Evolutionary conservation across 2,888 invertebrate genomes (phyloP).

Genomic region (Parapristionchus giblindavisi): DNA sequence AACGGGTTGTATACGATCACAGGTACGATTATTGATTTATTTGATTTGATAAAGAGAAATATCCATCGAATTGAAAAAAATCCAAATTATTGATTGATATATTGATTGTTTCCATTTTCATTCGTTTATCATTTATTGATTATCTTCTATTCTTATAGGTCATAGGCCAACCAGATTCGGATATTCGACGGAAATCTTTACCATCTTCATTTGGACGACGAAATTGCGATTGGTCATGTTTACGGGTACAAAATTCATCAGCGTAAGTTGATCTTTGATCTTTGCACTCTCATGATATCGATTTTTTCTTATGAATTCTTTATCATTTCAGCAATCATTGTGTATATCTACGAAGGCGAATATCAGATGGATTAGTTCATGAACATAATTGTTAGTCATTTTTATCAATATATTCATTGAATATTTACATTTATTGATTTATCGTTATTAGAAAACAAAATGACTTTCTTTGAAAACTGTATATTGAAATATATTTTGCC

Average conservation of each 20-base stretch:
- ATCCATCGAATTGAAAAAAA: too few relatives aligned
- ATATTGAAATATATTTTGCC: too few relatives aligned
- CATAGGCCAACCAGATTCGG: constrained; percentile 52
- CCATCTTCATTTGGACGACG: constrained; percentile 34
- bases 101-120: background rate
- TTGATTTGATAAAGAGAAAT: background rate
- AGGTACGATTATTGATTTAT: constrained; percentile 54
- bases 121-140: background rate
- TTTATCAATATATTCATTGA: too few relatives aligned
- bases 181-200: constrained; percentile 39
- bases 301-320: background rate
- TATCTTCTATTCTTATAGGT: constrained; percentile 39
- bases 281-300: too few relatives aligned
- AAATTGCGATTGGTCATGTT: constrained; percentile 33
- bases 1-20: constrained; percentile 71
- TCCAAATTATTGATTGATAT: too few relatives aligned
- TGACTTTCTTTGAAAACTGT: too few relatives aligned
- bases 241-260: constrained; percentile 21
- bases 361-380: constrained; percentile 55
- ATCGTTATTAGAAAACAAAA: too few relatives aligned
- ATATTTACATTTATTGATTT: too few relatives aligned
- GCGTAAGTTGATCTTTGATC: too few relatives aligned
- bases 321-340: constrained; percentile 60
- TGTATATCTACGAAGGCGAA: constrained; percentile 68
- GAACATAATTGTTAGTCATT: constrained; percentile 22